Base-by-base conservation (phyloP, 37 sponge, comb jelly and placozoan species). In the Amphimedon queenslandica region DNA sequence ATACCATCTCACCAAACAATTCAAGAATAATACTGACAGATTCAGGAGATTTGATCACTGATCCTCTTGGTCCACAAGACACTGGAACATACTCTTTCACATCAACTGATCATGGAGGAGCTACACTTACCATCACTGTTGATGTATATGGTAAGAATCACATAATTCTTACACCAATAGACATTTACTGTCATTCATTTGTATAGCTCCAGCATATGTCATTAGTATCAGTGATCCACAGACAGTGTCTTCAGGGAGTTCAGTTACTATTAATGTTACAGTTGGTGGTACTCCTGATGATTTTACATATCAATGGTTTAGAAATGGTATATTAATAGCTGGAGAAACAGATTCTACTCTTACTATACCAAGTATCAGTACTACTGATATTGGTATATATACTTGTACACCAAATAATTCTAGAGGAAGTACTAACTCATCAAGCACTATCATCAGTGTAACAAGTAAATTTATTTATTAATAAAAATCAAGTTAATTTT, bases 241-340 rank as follows among this genome's bases (percentile, higher is more conserved):
- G 53, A 47, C 53, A 47, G 53, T 13, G 8, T 8, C 8, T 47
- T 8, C 53, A 47, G 53, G 53, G 13, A 47, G 13, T 47, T 18
- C 53, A 18, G 13, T 47, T 47, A 47, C 53, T 47, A 8, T 47
- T 47, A 13, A 47, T 47, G 13, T 47, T 47, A 25, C 61, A 25
- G 61, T 25, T 60, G 21, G 27, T n/a, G 61, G 61, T 60, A 11
- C 5, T 60, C 61, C 61, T 25, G 27, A 25, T 25, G 27, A 11
- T 60, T 6, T 60, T 60, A 11, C 21, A 60, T 60, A 60, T 60
- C 24, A n/a, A 6, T 60, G 61, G 61, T n/a, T n/a, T 13, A 60
- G 21, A 60, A n/a, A 60, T n/a, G 61, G 61, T 25, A 25, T 60
- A 6, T 6, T 25, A 25, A 60, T 60, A 25, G 27, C 61, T 25